phyloP scores from a whole-genome alignment of 2,797 vertebrate species.

The Clarias fuscus region DNA sequence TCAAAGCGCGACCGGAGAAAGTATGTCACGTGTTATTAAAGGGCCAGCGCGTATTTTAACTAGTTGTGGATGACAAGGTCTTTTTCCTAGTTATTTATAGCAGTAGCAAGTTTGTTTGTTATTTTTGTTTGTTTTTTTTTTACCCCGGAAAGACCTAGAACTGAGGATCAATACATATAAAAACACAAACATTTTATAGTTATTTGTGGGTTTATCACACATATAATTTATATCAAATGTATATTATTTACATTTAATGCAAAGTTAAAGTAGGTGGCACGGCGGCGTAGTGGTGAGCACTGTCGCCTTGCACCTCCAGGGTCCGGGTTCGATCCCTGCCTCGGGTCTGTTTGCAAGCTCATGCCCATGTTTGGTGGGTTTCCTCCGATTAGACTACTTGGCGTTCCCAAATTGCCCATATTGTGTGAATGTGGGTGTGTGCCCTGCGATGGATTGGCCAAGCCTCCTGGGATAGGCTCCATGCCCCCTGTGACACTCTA shows the following conservation, averaged over 20 bases:
- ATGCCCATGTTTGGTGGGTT: too few species aligned
- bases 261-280: not conserved
- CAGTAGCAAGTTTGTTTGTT: not conserved
- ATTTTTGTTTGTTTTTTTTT: not conserved
- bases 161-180: not conserved
- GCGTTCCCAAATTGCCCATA: too few species aligned
- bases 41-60: not conserved
- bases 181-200: not conserved
- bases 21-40: constrained; percentile 21
- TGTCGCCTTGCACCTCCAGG: too few species aligned
- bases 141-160: not conserved
- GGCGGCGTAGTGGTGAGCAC: too few species aligned
- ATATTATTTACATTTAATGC: not conserved
- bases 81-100: constrained; percentile 17
- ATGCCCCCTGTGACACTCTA: too few species aligned
- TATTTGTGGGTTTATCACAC: not conserved
- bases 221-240: not conserved
- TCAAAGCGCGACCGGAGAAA: constrained; percentile 62
- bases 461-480: too few species aligned
- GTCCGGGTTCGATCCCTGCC: too few species aligned
- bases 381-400: too few species aligned
- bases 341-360: too few species aligned
- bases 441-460: too few species aligned
- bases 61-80: constrained; percentile 4
- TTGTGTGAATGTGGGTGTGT: too few species aligned